Percentiles rank a stretch among this genome's conserved stretches.
phyloP scores from a whole-genome alignment of 2,113 vertebrate species.

The Halcyon malimbica region DNA sequence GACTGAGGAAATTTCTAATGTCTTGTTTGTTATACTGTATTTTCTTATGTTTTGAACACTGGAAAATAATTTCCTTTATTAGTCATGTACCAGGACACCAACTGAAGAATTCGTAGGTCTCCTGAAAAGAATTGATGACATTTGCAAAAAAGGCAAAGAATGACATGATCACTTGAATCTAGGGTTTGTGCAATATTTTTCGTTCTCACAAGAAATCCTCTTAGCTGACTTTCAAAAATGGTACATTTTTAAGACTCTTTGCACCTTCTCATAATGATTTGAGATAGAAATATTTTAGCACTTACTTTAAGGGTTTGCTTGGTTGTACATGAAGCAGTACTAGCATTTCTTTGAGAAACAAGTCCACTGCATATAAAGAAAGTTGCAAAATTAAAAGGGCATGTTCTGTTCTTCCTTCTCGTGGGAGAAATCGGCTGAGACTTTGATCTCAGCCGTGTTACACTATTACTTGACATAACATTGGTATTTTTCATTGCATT shows the following conservation, averaged over 20 bases:
- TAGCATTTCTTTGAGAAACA: not conserved
- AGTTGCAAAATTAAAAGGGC: constrained; percentile 15
- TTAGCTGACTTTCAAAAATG: not conserved
- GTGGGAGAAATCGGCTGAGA: not conserved
- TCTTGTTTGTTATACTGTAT: not conserved
- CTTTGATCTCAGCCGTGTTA: constrained; percentile 3
- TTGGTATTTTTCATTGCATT: not conserved
- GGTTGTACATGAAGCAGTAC: not conserved
- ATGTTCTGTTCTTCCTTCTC: not conserved
- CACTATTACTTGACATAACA: not conserved
- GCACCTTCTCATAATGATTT: not conserved
- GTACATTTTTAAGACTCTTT: not conserved
- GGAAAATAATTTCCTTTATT: not conserved
- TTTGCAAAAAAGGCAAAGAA: not conserved
- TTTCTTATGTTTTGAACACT: not conserved
- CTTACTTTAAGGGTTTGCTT: not conserved
- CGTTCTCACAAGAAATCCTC: not conserved
- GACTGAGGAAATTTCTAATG: not conserved
- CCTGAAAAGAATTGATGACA: not conserved
- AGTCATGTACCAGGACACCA: not conserved
- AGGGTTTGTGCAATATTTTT: not conserved
- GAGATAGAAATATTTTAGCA: not conserved
- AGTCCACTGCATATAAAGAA: not conserved
- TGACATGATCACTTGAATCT: not conserved
- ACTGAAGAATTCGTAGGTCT: not conserved